Percentiles rank a stretch among this genome's conserved stretches.
These are phyloP conservation scores for Spheniscus humboldti DNA, from an alignment of 2,797 vertebrate species.

Conservation along the genomic window DNA sequence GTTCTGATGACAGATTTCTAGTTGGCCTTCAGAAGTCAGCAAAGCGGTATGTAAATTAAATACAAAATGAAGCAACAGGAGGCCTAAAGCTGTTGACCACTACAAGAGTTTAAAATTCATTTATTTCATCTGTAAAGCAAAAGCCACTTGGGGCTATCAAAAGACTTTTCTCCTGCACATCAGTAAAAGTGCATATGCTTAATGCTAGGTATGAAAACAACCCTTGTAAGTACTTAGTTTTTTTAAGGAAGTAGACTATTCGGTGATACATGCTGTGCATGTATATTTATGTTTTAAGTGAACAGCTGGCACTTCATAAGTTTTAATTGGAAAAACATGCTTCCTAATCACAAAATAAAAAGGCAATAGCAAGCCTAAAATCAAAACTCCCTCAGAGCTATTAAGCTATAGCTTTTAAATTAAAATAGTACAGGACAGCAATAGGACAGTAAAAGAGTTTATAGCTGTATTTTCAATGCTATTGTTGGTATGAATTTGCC, in stretches of 20 bases:
- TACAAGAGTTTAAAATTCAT: background rate
- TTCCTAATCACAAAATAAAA: constrained; percentile 19
- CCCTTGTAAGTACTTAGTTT: background rate
- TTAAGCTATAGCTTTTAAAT: background rate
- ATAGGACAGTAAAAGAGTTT: background rate
- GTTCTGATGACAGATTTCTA: background rate
- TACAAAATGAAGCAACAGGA: background rate
- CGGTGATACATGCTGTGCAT: constrained; percentile 35
- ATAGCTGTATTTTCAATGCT: constrained; percentile 4
- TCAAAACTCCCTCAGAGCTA: constrained; percentile 10
- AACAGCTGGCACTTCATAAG: background rate
- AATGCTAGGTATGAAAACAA: background rate
- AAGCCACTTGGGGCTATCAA: background rate
- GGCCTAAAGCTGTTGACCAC: background rate
- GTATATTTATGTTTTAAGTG: constrained; percentile 1
- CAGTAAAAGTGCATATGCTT: constrained; percentile 4
- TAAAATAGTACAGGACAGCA: constrained; percentile 2
- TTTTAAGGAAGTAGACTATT: background rate
- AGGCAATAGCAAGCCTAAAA: background rate
- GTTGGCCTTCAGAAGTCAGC: background rate
- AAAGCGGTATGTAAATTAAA: background rate
- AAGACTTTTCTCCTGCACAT: background rate
- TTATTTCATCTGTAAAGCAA: background rate
- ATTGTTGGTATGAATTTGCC: background rate
- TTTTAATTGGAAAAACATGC: constrained; percentile 1